Percentiles rank a stretch among this genome's conserved stretches.
These are phyloP conservation scores for Myrmecophaga tridactyla DNA, from an alignment of 2,113 vertebrate species.

Conservation along the genomic window DNA sequence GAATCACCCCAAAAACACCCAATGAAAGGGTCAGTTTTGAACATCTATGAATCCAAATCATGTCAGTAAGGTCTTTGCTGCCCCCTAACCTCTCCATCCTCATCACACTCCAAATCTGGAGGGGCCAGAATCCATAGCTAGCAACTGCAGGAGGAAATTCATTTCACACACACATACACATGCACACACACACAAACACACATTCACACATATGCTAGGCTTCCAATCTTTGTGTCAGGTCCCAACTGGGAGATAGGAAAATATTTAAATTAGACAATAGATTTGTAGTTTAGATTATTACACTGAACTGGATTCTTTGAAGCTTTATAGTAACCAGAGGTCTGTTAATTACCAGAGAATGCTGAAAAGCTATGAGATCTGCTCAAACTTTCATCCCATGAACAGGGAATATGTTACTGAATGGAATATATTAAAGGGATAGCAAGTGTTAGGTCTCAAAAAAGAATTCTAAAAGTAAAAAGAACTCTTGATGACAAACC, in stretches of 20 bases:
- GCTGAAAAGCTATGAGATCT: background rate
- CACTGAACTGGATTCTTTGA: background rate
- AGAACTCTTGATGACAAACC: no score
- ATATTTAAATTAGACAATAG: background rate
- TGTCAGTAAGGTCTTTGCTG: background rate
- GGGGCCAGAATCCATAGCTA: background rate
- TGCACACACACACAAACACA: background rate
- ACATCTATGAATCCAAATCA: background rate
- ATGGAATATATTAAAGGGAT: background rate
- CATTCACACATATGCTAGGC: background rate
- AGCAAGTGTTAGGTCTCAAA: no score
- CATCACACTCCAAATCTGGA: background rate
- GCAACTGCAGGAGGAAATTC: background rate
- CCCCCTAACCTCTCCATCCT: background rate
- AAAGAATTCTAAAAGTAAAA: no score
- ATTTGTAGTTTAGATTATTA: background rate
- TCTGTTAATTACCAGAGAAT: background rate
- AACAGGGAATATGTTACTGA: background rate
- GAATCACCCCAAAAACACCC: background rate
- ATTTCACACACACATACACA: background rate
- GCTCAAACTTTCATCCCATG: background rate
- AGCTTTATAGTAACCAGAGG: background rate
- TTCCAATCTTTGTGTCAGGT: background rate
- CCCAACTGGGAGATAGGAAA: background rate
- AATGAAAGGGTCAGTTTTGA: background rate